Evolutionary conservation across 1,140 invertebrate genomes (phyloP).

Genomic region (Nylanderia fulva): DNA sequence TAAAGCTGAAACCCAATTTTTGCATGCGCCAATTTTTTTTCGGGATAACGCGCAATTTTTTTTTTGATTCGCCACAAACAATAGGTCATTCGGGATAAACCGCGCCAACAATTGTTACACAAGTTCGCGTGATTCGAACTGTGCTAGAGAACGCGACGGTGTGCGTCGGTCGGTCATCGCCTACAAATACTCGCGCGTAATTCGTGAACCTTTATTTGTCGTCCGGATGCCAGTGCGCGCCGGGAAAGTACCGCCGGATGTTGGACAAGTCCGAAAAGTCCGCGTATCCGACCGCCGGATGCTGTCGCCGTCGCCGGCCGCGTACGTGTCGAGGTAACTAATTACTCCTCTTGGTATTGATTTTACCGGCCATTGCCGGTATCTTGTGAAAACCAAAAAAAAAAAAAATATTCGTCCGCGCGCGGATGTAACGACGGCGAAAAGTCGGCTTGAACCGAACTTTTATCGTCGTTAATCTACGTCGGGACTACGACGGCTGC

Average conservation of each 20-base stretch:
- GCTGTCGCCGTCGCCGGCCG: constrained; percentile 56
- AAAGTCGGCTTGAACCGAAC: not conserved
- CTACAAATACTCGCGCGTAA: constrained; percentile 49
- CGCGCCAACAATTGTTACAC: constrained; percentile 42
- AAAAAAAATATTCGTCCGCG: constrained; percentile 1
- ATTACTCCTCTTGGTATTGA: constrained; percentile 65
- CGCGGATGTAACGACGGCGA: constrained; percentile 9
- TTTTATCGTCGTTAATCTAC: constrained; percentile 51
- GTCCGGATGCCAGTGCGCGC: constrained; percentile 36
- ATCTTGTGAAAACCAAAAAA: constrained; percentile 65
- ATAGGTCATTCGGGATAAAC: constrained; percentile 52
- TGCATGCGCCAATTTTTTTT: constrained; percentile 1
- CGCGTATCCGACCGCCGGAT: constrained; percentile 70
- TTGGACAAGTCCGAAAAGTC: constrained; percentile 72
- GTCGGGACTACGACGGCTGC: constrained; percentile 24
- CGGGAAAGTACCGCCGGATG: constrained; percentile 58
- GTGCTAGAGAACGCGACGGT: not conserved
- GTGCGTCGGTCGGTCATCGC: constrained; percentile 4
- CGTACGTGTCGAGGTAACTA: constrained; percentile 71
- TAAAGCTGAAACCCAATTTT: not conserved
- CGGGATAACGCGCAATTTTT: not conserved
- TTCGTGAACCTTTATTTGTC: constrained; percentile 48
- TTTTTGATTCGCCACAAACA: constrained; percentile 37
- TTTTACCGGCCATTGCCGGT: constrained; percentile 59
- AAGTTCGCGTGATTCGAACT: constrained; percentile 43